Evolutionary conservation across 2,797 vertebrate species (phyloP).

Genomic region (Coccyzus lansbergi): DNA sequence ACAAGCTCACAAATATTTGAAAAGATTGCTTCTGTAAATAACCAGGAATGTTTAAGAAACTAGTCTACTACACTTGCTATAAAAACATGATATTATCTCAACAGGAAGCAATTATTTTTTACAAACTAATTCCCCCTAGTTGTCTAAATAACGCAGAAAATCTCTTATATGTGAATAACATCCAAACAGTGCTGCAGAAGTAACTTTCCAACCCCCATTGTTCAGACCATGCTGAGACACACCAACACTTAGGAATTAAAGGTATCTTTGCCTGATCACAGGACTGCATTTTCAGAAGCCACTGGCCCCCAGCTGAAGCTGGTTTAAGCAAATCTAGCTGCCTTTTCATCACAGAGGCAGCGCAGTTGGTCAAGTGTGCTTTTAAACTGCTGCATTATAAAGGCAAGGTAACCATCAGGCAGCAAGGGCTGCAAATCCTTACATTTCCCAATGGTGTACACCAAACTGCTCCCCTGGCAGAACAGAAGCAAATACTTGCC

Average conservation of each 20-base stretch:
- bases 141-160: background rate
- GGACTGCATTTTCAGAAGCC: background rate
- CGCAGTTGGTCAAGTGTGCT: rapidly evolving
- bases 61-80: background rate
- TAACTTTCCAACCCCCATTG: rapidly evolving
- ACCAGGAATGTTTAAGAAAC: background rate
- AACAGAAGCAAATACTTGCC: background rate
- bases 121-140: background rate
- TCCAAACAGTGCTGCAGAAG: background rate
- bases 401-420: background rate
- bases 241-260: background rate
- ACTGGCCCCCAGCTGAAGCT: background rate
- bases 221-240: rapidly evolving
- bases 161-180: background rate
- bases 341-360: background rate
- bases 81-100: background rate
- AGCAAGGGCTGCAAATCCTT: background rate
- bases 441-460: rapidly evolving
- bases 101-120: background rate
- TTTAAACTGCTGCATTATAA: background rate
- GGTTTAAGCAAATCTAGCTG: background rate
- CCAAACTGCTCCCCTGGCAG: background rate
- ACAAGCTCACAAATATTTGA: background rate
- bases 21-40: conserved; percentile 10
- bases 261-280: rapidly evolving